Base-by-base conservation (phyloP, 2,888 invertebrate genomes). In the Branchinecta sandiegonensis region DNA sequence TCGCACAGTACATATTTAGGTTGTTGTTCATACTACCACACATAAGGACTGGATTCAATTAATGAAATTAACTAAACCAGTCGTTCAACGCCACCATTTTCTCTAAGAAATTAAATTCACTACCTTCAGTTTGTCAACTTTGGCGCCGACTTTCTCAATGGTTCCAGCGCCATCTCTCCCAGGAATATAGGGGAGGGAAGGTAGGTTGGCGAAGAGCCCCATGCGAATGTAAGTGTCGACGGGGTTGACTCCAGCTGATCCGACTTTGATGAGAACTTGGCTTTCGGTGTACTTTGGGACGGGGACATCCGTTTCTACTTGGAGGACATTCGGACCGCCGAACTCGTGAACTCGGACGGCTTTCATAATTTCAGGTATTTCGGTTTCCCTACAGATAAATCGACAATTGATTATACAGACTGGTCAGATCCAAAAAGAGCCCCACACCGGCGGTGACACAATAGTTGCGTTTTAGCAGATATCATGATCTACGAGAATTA, bases 191-290 rank as follows among this genome's bases (percentile, higher is more conserved):
- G 83, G 83, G 50, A 83, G 75, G 8, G 74, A 69, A 2, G 82
- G 82, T 6, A 77, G 71, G 14, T 69, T 68, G 9, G 73, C 74
- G 71, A 79, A 80, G 1, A 74, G 74, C n/a, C 83, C 83, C 50
- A 77, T 73, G 47, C 83, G 75, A 65, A 82, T 79, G 73, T 83
- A 83, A 0, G 82, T 82, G 70, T 83, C 83, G 5, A 83, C 82
- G 7, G 83, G 83, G 72, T 84, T 83, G 2, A 84, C 77, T 17
- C 83, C 83, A 66, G 80, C 77, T 6, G 79, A 77, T 47, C 74
- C 72, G 1, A 83, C 78, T 71, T 78, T 76, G 9, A 83, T 77
- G 71, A 83, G 74, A 13, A 83, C 77, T 50, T 69, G 68, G 37
- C 48, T 56, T n/a, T 74, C 71, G 65, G 70, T 70, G 10, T 68